Conservation (phyloP, 2,113 vertebrate species). For the Takifugu bimaculatus region DNA sequence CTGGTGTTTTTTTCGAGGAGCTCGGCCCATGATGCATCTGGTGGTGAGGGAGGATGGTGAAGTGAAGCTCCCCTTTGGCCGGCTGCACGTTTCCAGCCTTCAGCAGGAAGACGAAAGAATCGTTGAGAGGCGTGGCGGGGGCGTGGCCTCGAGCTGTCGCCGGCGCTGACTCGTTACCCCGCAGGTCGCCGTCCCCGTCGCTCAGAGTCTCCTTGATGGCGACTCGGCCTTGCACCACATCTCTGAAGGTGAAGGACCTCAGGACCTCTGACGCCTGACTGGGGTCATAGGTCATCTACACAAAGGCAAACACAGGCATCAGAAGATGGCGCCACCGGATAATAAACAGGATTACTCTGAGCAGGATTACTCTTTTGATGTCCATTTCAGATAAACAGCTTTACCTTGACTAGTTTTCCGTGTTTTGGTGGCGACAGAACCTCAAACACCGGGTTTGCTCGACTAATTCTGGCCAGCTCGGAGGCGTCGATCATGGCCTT, state of each 20-base stretch:
- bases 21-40: conserved; percentile 41
- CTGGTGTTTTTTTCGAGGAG: conserved; percentile 24
- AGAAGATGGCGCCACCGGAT: no score
- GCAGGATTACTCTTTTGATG: not conserved
- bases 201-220: conserved; percentile 76
- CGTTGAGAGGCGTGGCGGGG: conserved; percentile 64
- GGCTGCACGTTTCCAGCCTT: conserved; percentile 81
- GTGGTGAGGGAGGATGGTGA: conserved; percentile 77
- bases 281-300: conserved; percentile 59
- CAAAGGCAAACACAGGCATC: conserved; percentile 10
- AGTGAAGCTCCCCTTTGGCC: conserved; percentile 76
- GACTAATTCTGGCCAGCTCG: conserved; percentile 79
- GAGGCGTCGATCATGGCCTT: conserved; percentile 82
- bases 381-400: not conserved
- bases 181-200: conserved; percentile 23
- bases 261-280: conserved; percentile 53
- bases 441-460: conserved; percentile 80
- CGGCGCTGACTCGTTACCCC: conserved; percentile 39
- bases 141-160: conserved; percentile 54
- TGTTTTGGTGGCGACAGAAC: conserved; percentile 76
- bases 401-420: conserved; percentile 77
- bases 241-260: conserved; percentile 78
- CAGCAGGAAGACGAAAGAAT: conserved; percentile 84
- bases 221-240: conserved; percentile 78
- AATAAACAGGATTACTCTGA: no score